Evolutionary conservation across 2,797 vertebrate genomes (phyloP), one percentile per base, ranked within the genome.

Genomic region (Alectoris magna): DNA sequence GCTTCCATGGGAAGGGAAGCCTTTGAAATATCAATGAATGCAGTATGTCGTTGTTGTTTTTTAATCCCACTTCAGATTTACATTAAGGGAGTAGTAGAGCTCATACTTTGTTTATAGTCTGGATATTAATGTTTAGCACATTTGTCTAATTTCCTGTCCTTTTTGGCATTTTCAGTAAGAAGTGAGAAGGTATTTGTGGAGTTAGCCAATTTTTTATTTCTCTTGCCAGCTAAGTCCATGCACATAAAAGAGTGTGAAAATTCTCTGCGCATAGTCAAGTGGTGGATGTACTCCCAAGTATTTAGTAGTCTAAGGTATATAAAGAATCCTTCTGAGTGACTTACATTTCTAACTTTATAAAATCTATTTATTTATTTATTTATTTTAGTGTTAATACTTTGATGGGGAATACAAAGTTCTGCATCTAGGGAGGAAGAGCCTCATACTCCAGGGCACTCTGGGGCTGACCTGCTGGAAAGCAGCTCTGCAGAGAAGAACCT

Each of bases 1-100:
- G 87, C 43, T 58, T 93, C 34, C 82, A 62, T 93, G 95, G 76
- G 91, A 94, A 75, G 72, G 31, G 64, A 84, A 83, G 15, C 51
- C 8, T 71, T 67, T 36, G 84, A 95, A 93, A 88, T 91, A 82
- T 49, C 55, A 85, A 77, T 51, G 94, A 83, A 74, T 36, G 51
- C 5, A 90, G 56, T 73, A 5, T 22, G 51, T 0, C n/a, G 39
- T 88, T 53, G 29, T 17, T 29, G 27, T n/a, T 58, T n/a, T 43
- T 84, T 71, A 14, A 39, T 21, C 44, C 19, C 15, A 2, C 11
- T 63, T 80, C 46, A 48, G 7, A 7, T 66, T 89, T 74, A 64
- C 19, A 48, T 66, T 76, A 31, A 71, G 63, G 83, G 81, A 85
- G 16, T 43, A 74, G 11, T 11, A 49, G 49, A 71, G 9, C 29